Evolutionary conservation across 2,113 vertebrate species (phyloP).

Genomic region (Uropsilus gracilis): DNA sequence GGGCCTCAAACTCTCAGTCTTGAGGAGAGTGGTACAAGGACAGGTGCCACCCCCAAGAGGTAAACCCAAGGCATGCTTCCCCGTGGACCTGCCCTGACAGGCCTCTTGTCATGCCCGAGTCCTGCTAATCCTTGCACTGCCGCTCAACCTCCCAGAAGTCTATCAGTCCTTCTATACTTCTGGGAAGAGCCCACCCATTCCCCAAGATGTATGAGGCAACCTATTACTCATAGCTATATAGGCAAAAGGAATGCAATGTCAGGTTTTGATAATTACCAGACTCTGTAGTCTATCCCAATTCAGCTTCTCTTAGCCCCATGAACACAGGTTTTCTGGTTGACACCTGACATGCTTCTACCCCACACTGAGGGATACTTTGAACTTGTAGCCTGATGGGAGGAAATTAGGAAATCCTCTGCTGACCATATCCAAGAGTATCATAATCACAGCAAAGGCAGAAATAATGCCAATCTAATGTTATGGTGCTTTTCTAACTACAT

Average conservation of each 20-base stretch:
- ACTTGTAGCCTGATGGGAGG: not conserved
- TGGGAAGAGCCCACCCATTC: not conserved
- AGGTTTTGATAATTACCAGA: not conserved
- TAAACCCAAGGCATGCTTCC: too few species aligned
- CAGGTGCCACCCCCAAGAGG: not conserved
- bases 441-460: not conserved
- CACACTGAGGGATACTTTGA: not conserved
- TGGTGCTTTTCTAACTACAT: not conserved
- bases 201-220: not conserved
- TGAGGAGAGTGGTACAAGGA: not conserved
- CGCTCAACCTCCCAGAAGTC: not conserved
- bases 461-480: not conserved
- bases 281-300: not conserved
- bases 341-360: not conserved
- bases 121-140: not conserved
- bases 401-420: not conserved
- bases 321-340: not conserved
- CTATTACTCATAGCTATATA: not conserved
- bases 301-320: not conserved
- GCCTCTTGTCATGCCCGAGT: not conserved
- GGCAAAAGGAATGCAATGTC: not conserved
- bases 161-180: not conserved
- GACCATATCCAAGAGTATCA: not conserved
- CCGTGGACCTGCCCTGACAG: not conserved
- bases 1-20: not conserved